Evolutionary conservation across 2,888 invertebrate genomes (phyloP).

Genomic region (Drosophila picticornis): DNA sequence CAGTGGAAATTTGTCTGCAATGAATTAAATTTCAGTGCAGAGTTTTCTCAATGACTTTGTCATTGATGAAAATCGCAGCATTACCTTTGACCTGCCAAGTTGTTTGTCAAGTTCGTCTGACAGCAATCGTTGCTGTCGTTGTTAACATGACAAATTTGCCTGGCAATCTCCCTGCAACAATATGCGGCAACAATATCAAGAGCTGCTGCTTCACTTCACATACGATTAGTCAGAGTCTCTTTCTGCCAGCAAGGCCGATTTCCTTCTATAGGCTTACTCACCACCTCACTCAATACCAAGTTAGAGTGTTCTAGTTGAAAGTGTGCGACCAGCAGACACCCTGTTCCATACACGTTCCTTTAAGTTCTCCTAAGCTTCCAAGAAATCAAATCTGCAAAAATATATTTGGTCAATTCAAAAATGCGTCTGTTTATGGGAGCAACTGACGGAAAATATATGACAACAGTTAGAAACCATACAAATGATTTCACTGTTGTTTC

Average conservation of each 20-base stretch:
- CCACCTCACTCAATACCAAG: neutral
- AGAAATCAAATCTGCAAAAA: neutral
- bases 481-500: neutral
- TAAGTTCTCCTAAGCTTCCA: neutral
- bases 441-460: neutral
- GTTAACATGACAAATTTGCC: constrained; percentile 71
- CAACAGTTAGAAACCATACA: neutral
- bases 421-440: neutral
- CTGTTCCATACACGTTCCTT: neutral
- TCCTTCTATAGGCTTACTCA: neutral
- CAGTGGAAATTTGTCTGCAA: constrained; percentile 66
- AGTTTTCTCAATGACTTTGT: constrained; percentile 69
- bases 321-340: neutral
- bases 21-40: constrained; percentile 73
- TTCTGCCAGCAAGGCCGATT: neutral
- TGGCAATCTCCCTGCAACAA: constrained; percentile 22
- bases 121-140: constrained; percentile 40
- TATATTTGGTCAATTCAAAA: neutral
- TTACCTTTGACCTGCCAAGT: constrained; percentile 68
- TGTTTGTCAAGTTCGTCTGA: constrained; percentile 70
- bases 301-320: neutral
- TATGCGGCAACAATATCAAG: constrained; percentile 8
- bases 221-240: constrained; percentile 47
- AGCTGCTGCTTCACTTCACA: constrained; percentile 41
- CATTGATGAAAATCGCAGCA: constrained; percentile 75